Evolutionary conservation across 1,140 invertebrate genomes (phyloP).

Genomic region (Drosophila bocqueti): DNA sequence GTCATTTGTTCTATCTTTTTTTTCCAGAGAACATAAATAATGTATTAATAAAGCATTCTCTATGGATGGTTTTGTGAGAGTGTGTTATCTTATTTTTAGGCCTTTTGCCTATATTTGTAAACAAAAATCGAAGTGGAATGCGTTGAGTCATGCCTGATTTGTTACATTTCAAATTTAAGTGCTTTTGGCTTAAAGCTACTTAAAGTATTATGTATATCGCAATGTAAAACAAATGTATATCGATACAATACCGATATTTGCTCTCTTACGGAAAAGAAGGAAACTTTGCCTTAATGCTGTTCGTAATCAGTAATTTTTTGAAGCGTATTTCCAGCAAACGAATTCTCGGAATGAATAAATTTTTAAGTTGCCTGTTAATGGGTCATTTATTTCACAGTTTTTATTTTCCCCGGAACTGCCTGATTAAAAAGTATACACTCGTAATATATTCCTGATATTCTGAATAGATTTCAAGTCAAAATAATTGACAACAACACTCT

Average conservation of each 20-base stretch:
- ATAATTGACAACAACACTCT: neutral
- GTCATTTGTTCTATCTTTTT: conserved; percentile 2
- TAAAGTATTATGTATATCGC: neutral
- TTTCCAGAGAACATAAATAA: neutral
- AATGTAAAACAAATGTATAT: neutral
- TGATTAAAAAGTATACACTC: neutral
- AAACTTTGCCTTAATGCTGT: too few relatives aligned
- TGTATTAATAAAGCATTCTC: conserved; percentile 1
- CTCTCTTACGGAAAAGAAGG: neutral
- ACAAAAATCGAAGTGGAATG: conserved; percentile 3
- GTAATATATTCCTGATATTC: neutral
- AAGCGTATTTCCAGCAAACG: neutral
- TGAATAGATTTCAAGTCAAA: neutral
- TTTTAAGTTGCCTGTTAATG: conserved; percentile 6
- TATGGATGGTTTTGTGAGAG: neutral
- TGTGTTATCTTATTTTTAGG: conserved; percentile 9
- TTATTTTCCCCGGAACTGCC: conserved; percentile 4
- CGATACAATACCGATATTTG: neutral
- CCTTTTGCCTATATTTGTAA: conserved; percentile 7
- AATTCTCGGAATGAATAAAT: conserved; percentile 4
- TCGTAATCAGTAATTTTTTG: conserved; percentile 1
- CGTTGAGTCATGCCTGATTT: neutral
- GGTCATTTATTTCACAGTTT: conserved; percentile 1
- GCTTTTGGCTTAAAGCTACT: neutral
- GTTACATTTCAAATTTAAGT: neutral